A percentile compares a stretch with the other conserved stretches of the same genome.
These are phyloP conservation scores for Corythoichthys intestinalis DNA, from an alignment of 2,113 vertebrate genomes.

Conservation along the genomic window DNA sequence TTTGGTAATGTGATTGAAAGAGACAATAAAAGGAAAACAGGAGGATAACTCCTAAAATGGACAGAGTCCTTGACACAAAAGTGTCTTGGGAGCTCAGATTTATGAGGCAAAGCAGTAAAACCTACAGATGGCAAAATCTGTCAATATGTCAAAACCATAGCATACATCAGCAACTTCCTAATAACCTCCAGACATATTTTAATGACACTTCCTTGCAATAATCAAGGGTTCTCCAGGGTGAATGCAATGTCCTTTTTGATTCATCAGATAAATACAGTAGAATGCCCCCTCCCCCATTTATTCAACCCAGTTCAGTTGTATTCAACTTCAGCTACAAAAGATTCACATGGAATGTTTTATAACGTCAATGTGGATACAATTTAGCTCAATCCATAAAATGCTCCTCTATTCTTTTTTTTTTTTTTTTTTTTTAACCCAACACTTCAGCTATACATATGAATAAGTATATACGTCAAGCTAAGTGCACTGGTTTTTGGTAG, in stretches of 20 bases:
- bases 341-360: too few species aligned
- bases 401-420: too few species aligned
- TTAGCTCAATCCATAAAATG: too few species aligned
- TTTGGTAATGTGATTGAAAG: constrained; percentile 11
- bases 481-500: too few species aligned
- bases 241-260: background rate
- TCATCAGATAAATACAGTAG: background rate
- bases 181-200: background rate
- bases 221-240: background rate
- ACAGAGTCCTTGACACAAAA: constrained; percentile 1
- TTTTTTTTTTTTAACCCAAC: too few species aligned
- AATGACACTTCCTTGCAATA: background rate
- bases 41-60: background rate
- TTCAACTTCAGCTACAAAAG: too few species aligned
- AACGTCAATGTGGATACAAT: too few species aligned
- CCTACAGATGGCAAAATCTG: background rate
- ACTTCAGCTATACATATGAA: too few species aligned
- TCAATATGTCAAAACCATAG: background rate
- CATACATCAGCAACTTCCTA: background rate
- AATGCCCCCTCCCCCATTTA: background rate
- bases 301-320: too few species aligned
- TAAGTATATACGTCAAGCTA: too few species aligned
- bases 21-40: constrained; percentile 7
- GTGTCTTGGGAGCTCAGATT: constrained; percentile 4
- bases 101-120: background rate